These are phyloP conservation scores for Struthio camelus DNA, from an alignment of 2,113 vertebrate genomes.

Conservation along the genomic window DNA sequence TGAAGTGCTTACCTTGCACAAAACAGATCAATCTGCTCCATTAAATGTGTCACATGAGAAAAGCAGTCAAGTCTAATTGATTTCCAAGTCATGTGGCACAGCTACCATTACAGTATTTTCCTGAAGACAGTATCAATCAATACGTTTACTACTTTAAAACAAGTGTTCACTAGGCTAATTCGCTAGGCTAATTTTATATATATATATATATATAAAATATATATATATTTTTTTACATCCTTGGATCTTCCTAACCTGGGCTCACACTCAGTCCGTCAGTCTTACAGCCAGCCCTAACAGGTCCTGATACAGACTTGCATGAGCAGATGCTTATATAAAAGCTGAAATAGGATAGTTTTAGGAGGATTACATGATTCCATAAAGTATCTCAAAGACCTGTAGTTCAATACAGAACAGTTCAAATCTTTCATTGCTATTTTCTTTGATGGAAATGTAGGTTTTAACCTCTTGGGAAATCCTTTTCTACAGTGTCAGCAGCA, in stretches of 20 bases:
- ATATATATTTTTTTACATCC: too few species aligned
- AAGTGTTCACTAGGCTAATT: constrained; percentile 37
- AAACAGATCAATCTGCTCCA: constrained; percentile 77
- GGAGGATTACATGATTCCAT: constrained; percentile 70
- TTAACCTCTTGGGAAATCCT: constrained; percentile 74
- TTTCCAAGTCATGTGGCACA: constrained; percentile 65
- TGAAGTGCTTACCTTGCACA: constrained; percentile 64
- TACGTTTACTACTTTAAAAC: constrained; percentile 46
- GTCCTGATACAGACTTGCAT: constrained; percentile 57
- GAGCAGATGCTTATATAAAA: constrained; percentile 71
- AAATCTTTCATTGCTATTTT: constrained; percentile 72
- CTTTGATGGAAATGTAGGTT: constrained; percentile 74
- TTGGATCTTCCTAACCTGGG: constrained; percentile 19
- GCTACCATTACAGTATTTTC: constrained; percentile 36
- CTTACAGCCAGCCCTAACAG: constrained; percentile 26
- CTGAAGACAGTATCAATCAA: constrained; percentile 50
- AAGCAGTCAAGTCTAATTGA: constrained; percentile 68
- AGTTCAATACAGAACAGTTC: constrained; percentile 75
- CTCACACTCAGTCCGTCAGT: constrained; percentile 38
- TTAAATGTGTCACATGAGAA: constrained; percentile 72
- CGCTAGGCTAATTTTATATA: too few species aligned
- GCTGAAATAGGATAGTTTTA: constrained; percentile 71
- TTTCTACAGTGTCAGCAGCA: constrained; percentile 72
- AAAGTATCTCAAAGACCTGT: constrained; percentile 66
- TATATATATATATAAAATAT: too few species aligned